Evolutionary conservation across 2,113 vertebrate species (phyloP), one percentile per base, ranked within the genome.

Genomic region (Coptodon bakossiorum): DNA sequence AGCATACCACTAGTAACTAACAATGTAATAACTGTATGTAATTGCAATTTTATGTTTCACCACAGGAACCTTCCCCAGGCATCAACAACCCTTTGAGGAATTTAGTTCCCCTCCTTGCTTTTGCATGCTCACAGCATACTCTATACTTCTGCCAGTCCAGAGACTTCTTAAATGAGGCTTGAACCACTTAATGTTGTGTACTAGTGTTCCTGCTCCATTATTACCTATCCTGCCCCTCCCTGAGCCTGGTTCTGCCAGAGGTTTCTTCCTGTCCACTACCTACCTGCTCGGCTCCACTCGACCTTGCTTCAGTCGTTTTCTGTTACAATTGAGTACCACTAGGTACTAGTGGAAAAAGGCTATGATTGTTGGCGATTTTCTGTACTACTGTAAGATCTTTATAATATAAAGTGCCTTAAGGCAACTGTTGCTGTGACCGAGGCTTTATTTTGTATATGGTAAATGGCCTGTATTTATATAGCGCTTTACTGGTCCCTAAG

Each of bases 321-420:
- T 61, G 27, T 61, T 17, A 34, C 16, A 61, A 17, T 34, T 34
- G 59, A 63, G 59, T 63, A 31, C 16, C 59, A 63, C 59, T 63
- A 63, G 0, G 2, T 34, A 34, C 59, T 34, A 63, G 16, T 63
- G 59, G 14, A 10, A 61, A 34, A 61, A 31, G 29, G 29, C 29
- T 11, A 34, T 34, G 16, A 36, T 36, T 36, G 31, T 63, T 1
- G 0, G 59, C 0, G 1, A 34, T 63, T 63, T 63, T 63, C 29
- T 63, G 16, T 36, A 36, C 1, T 63, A 36, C 36, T 36, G 17
- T 63, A 36, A 11, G 59, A 19, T 63, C 17, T 63, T 63, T n/a
- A 36, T 61, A 34, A 19, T 19, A 61, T 34, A 34, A 63, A 63
- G 59, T 63, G 5, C 29, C 59, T 61, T 31, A 63, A 34, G 5